Base-by-base conservation (phyloP, 2,888 invertebrate species). In the Opisthograptis luteolata region DNA sequence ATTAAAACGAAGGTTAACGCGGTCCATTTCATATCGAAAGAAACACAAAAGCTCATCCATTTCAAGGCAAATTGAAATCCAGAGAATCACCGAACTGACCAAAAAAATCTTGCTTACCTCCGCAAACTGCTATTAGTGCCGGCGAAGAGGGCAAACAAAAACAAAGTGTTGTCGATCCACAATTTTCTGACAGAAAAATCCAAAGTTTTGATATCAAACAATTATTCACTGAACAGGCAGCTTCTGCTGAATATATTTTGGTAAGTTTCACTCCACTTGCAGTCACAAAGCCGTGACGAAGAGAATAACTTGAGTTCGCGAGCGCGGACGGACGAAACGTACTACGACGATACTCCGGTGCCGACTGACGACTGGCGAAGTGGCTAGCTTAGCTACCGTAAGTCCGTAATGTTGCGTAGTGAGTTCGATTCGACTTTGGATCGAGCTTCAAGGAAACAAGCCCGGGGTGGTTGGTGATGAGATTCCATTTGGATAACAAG, bases 121-220 rank as follows among this genome's bases (percentile, higher is more conserved):
- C 68, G 64, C 79, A 81, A 79, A 81, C 79, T 80, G 77, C 81
- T 83, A 83, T 84, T 82, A 84, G 76, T 73, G 72, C 80, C 83
- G 81, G 81, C 75, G 70, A 75, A 70, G 66, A 62, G 64, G 53
- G 67, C 73, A 79, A 79, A 79, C 77, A 79, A 77, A 80, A 76
- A 78, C 76, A 73, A 74, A 68, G 58, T 68, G 57, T 60, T 68
- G 61, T 64, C 64, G 65, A 68, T 74, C 60, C 68, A 62, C 66
- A 51, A 60, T 63, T 62, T 55, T 57, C 52, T 60, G 53, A 58
- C 54, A 64, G 58, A 58, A 60, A 66, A 67, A 71, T 73, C 70
- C 73, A 65, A 62, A 50, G 42, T 17, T 45, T 22, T 20, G 24
- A 24, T 47, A 49, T 43, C 42, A 24, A 39, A 13, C 59, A 42